Base-by-base conservation (phyloP, 2,888 invertebrate species). In the Clivina fossor region DNA sequence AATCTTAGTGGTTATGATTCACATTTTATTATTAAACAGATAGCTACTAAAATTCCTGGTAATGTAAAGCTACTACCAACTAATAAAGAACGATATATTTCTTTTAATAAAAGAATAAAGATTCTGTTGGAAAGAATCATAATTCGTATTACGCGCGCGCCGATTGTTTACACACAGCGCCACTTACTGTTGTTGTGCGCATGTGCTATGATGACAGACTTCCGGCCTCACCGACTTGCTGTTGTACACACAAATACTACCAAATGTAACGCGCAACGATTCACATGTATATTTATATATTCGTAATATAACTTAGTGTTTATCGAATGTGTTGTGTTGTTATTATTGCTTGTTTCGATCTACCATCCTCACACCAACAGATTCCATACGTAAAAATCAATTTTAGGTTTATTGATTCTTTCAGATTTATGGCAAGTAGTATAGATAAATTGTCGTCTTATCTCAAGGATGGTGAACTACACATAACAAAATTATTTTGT, bases 31-130 rank as follows among this genome's bases (percentile, higher is more conserved):
- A 60, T 64, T 4, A 51, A 55, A 54, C 57, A 58, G 5, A 15
- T 61, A n/a, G n/a, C n/a, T n/a, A n/a, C n/a, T n/a, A n/a, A n/a
- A n/a, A n/a, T n/a, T n/a, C n/a, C n/a, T n/a, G n/a, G n/a, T n/a
- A n/a, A n/a, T n/a, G n/a, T n/a, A n/a, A n/a, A n/a, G n/a, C n/a
- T n/a, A n/a, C n/a, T n/a, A 28, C 58, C 67, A 0, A 19, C 58
- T 15, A 65, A 61, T 35, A 64, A 65, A 38, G 65, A 70, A 41
- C 50, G 56, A 35, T 68, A 62, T 32, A 62, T 65, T 19, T 62
- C 64, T 8, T 62, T 64, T 26, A 53, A 51, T 4, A 64, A 61
- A 32, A 28, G 47, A 9, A 18, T n/a, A n/a, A n/a, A n/a, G n/a
- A n/a, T n/a, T n/a, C n/a, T n/a, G n/a, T n/a, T n/a, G n/a, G n/a